Conservation (phyloP, 2,113 vertebrate species). For the Lagenorhynchus albirostris region DNA sequence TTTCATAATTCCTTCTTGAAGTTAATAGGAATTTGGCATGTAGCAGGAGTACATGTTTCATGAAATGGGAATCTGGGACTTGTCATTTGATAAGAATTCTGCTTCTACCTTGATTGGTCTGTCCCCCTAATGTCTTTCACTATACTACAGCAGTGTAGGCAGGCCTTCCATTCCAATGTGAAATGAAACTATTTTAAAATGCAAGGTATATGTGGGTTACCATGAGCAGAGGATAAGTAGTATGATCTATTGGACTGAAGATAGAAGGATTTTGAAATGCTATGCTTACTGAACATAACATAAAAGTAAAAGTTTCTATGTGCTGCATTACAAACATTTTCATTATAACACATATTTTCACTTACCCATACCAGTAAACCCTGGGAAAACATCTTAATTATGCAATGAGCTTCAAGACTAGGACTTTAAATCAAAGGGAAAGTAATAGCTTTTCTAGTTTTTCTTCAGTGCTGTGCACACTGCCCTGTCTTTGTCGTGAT, state of each 20-base stretch:
- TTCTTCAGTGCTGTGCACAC: neutral
- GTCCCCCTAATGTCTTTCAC: conserved; percentile 48
- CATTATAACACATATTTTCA: conserved; percentile 25
- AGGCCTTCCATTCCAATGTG: neutral
- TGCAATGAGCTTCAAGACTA: neutral
- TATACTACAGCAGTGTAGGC: neutral
- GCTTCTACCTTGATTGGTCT: conserved; percentile 62
- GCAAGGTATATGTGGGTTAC: neutral
- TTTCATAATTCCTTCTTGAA: conserved; percentile 68
- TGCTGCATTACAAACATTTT: conserved; percentile 40
- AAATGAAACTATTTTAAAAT: conserved; percentile 57
- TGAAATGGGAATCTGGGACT: conserved; percentile 55
- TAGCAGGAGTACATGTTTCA: conserved; percentile 60
- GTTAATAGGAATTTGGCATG: conserved; percentile 67
- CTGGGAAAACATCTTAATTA: conserved; percentile 35
- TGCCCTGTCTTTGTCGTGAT: neutral
- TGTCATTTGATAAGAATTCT: conserved; percentile 61
- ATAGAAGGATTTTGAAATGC: conserved; percentile 44
- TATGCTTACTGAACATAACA: neutral
- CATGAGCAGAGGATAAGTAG: neutral
- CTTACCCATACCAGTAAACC: neutral
- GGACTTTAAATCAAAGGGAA: conserved; percentile 25
- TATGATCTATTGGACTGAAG: conserved; percentile 14
- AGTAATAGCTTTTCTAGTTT: neutral
- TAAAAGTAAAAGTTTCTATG: conserved; percentile 29